A percentile compares a stretch with the other conserved stretches of the same genome.
phyloP scores from a whole-genome alignment of 2,888 invertebrate genomes.

The Hirtodrosophila trivittata region DNA sequence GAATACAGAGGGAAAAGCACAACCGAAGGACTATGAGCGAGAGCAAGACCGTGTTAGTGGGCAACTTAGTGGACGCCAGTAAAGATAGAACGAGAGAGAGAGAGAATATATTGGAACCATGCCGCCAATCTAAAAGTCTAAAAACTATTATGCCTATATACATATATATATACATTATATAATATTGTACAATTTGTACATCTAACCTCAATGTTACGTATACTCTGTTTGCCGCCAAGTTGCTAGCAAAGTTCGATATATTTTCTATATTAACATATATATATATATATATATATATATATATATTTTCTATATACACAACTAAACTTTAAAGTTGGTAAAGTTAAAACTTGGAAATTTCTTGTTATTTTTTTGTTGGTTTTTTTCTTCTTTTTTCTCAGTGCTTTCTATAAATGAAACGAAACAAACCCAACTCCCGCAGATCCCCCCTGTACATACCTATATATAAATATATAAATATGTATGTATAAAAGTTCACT shows the following conservation, averaged over 20 bases:
- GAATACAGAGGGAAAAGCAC: constrained; percentile 3
- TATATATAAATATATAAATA: constrained; percentile 18
- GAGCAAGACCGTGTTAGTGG: constrained; percentile 9
- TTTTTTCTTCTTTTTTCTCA: no score
- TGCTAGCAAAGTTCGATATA: constrained; percentile 20
- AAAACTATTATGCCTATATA: constrained; percentile 14
- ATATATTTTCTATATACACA: not conserved
- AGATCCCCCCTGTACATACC: constrained; percentile 40
- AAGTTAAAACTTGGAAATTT: no score
- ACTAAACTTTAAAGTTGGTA: no score
- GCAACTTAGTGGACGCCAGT: no score
- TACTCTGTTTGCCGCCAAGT: constrained; percentile 26
- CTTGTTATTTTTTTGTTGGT: no score
- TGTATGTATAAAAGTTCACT: constrained; percentile 1
- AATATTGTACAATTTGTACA: constrained; percentile 24
- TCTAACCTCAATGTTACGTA: constrained; percentile 19
- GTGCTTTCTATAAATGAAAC: no score
- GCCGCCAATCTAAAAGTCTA: constrained; percentile 26
- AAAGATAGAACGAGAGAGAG: not conserved
- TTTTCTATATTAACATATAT: not conserved
- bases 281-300: constrained; percentile 3
- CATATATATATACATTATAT: constrained; percentile 20
- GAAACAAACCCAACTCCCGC: not conserved
- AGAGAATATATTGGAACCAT: constrained; percentile 11
- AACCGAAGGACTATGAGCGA: not conserved